Base-by-base conservation (phyloP, 2,888 invertebrate genomes). In the Entomobrya proxima region DNA sequence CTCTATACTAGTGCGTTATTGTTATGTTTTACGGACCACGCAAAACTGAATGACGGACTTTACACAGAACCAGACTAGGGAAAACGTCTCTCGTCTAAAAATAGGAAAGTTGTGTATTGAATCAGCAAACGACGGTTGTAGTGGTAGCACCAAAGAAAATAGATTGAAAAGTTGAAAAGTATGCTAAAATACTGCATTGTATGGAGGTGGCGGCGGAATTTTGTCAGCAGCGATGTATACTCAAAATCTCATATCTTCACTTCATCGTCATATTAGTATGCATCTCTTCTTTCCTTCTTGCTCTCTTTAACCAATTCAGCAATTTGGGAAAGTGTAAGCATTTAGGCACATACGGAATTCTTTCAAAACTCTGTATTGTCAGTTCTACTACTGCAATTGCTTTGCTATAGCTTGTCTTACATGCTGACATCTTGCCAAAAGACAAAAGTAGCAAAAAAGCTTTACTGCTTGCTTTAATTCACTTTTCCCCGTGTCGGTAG, bases 351-450 rank as follows among this genome's bases (percentile, higher is more conserved):
- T 55, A 24, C 37, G 40, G 72, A 78, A 78, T 64, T 78, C 64
- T 40, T 44, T 40, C 11, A 61, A 77, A 50, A 74, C 50, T 74
- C 32, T 37, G 44, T 40, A 40, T 40, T 11, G 15, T 55, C 35
- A 37, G 15, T 52, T 32, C 21, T 52, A 11, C 47, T 72, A 9
- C 72, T 72, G 13, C 30, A 24, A n/a, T n/a, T n/a, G n/a, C n/a
- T n/a, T n/a, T n/a, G n/a, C n/a, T n/a, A n/a, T n/a, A n/a, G 6
- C 9, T 47, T 72, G 13, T 75, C 75, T 37, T 24, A 75, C 40
- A 44, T 11, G 11, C 80, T 80, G 80, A 69, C 80, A 80, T 72
- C 55, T 80, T 80, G 80, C 80, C 80, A 80, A 80, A 80, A 79
- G 47, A 72, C 69, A 72, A 32, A 15, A 44, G 47, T 27, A 47